Conservation (phyloP, 2,113 vertebrate genomes). For the Typhlomys cinereus region DNA sequence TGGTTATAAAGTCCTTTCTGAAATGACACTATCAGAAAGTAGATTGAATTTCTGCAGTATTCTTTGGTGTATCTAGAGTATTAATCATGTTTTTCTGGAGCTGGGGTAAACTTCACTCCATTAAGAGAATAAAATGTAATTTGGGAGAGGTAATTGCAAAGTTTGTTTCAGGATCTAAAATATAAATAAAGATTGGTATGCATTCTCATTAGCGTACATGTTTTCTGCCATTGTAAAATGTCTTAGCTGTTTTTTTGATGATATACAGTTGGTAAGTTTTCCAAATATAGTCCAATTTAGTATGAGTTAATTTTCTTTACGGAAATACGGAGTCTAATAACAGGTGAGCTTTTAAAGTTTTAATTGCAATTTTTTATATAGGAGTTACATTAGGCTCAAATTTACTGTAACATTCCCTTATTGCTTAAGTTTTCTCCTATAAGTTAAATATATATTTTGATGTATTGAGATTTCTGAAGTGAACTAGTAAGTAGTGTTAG, state of each 20-base stretch:
- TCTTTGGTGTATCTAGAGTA: conserved; percentile 56
- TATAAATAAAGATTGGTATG: conserved; percentile 73
- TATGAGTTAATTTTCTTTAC: conserved; percentile 32
- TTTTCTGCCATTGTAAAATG: conserved; percentile 67
- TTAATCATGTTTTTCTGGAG: conserved; percentile 55
- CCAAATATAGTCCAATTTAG: background rate
- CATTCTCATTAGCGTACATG: conserved; percentile 61
- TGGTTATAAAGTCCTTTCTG: conserved; percentile 49
- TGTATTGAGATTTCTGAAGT: conserved; percentile 38
- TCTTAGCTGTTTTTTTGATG: conserved; percentile 35
- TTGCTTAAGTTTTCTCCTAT: conserved; percentile 2
- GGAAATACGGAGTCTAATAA: background rate
- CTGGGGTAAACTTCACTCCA: conserved; percentile 51
- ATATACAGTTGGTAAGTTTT: conserved; percentile 22
- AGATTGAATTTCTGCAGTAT: conserved; percentile 54
- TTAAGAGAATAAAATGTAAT: conserved; percentile 65
- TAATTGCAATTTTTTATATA: conserved; percentile 36
- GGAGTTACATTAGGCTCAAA: background rate
- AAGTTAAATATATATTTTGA: conserved; percentile 30
- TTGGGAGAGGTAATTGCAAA: conserved; percentile 53
- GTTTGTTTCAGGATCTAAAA: conserved; percentile 55
- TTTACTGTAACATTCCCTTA: background rate
- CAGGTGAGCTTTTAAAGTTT: background rate
- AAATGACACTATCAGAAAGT: conserved; percentile 55
- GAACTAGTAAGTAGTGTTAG: background rate